These are phyloP conservation scores for Notarius quadriscutis DNA, from an alignment of 2,113 vertebrate genomes.

Conservation along the genomic window DNA sequence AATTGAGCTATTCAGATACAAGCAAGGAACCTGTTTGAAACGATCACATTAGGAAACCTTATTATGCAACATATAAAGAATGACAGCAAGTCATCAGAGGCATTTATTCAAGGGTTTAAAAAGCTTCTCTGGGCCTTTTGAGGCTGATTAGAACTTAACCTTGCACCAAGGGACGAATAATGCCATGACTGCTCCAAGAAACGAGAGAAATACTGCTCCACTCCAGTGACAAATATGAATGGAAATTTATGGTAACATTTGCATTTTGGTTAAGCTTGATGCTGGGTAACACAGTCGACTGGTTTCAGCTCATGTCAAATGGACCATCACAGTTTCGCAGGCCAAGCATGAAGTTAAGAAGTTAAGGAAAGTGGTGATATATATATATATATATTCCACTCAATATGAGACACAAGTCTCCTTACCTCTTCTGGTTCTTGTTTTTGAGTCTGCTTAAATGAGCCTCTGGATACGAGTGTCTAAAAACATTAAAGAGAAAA, in stretches of 20 bases:
- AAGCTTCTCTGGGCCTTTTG: too few relatives aligned
- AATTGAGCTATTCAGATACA: not conserved
- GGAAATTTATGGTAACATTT: not conserved
- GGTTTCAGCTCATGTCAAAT: not conserved
- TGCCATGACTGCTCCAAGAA: too few relatives aligned
- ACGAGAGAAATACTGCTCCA: too few relatives aligned
- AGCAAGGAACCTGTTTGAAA: too few relatives aligned
- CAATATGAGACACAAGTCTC: not conserved
- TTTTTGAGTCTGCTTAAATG: constrained; percentile 64
- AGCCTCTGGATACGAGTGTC: constrained; percentile 60
- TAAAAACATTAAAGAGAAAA: constrained; percentile 42
- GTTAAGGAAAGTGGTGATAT: not conserved
- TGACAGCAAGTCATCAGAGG: too few relatives aligned
- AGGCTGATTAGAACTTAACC: too few relatives aligned
- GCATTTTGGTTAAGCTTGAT: not conserved
- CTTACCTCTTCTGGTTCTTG: constrained; percentile 73
- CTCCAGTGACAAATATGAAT: too few relatives aligned
- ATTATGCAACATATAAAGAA: too few relatives aligned
- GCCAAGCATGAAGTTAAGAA: not conserved
- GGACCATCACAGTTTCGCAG: not conserved
- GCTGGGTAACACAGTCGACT: not conserved
- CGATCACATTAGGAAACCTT: too few relatives aligned
- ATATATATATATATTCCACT: not conserved
- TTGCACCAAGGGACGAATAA: too few relatives aligned
- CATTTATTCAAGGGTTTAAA: too few relatives aligned